Conservation (phyloP, 2,113 vertebrate genomes). For the Leptodactylus fuscus region DNA sequence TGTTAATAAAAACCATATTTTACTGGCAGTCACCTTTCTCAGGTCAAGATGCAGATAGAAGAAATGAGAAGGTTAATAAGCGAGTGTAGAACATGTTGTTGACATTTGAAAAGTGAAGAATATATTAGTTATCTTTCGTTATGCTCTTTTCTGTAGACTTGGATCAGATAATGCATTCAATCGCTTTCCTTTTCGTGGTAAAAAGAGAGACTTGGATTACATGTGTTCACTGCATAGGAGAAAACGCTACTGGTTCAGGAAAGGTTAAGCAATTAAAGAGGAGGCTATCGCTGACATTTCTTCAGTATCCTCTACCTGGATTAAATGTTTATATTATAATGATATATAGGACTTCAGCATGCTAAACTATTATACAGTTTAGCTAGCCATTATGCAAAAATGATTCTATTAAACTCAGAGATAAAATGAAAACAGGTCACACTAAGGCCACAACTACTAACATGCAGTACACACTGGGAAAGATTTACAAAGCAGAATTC, state of each 20-base stretch:
- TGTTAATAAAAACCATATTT: no score
- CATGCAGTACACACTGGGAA: no score
- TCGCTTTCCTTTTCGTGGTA: not conserved
- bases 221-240: not conserved
- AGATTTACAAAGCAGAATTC: no score
- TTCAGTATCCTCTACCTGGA: not conserved
- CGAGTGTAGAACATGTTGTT: slow-evolving; percentile 35
- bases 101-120: slow-evolving; percentile 17
- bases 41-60: not conserved
- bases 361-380: not conserved
- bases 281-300: no score
- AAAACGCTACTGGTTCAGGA: not conserved
- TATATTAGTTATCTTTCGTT: slow-evolving; percentile 15
- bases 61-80: not conserved
- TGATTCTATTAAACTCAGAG: not conserved
- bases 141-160: not conserved
- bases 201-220: slow-evolving; percentile 20
- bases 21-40: no score
- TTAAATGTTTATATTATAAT: not conserved
- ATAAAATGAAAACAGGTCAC: no score
- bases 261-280: no score
- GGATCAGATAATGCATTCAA: slow-evolving; percentile 26
- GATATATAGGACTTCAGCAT: not conserved
- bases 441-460: no score
- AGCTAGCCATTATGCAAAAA: not conserved